A percentile compares a stretch with the other conserved stretches of the same genome.
phyloP scores from a whole-genome alignment of 2,797 vertebrate species.

The Phoeniculus purpureus region DNA sequence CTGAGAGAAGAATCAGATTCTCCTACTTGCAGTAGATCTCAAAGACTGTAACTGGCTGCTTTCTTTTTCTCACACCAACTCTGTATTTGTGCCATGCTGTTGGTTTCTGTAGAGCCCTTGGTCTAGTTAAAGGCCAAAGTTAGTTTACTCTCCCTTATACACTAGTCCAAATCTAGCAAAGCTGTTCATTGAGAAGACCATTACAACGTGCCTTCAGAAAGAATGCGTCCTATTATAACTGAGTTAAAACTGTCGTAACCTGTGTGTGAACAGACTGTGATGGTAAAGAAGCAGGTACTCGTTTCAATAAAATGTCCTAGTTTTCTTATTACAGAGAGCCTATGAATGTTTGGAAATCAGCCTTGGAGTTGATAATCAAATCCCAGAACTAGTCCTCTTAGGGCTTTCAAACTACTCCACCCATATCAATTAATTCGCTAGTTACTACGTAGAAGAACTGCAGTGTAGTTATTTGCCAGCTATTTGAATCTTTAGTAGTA shows the following conservation, averaged over 20 bases:
- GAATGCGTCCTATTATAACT: background rate
- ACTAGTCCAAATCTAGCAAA: background rate
- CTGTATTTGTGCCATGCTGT: background rate
- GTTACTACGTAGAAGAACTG: background rate
- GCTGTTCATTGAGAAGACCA: background rate
- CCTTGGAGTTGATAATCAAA: background rate
- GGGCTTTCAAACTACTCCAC: slow-evolving; percentile 23
- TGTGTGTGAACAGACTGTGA: background rate
- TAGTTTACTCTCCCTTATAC: background rate
- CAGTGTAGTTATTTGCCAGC: background rate
- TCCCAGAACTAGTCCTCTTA: slow-evolving; percentile 13
- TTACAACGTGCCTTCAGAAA: background rate
- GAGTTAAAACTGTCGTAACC: background rate
- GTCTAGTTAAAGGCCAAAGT: background rate
- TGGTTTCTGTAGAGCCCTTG: background rate
- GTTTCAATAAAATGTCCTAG: background rate
- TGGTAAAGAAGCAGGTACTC: background rate
- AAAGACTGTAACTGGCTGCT: background rate
- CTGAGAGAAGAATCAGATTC: background rate
- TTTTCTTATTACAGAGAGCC: background rate
- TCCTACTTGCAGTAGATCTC: background rate
- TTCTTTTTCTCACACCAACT: background rate
- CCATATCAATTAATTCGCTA: slow-evolving; percentile 28
- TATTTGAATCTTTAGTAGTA: background rate
- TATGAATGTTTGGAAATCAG: slow-evolving; percentile 16